These are phyloP conservation scores for Avahi laniger DNA, from an alignment of 2,797 vertebrate genomes.

Conservation along the genomic window DNA sequence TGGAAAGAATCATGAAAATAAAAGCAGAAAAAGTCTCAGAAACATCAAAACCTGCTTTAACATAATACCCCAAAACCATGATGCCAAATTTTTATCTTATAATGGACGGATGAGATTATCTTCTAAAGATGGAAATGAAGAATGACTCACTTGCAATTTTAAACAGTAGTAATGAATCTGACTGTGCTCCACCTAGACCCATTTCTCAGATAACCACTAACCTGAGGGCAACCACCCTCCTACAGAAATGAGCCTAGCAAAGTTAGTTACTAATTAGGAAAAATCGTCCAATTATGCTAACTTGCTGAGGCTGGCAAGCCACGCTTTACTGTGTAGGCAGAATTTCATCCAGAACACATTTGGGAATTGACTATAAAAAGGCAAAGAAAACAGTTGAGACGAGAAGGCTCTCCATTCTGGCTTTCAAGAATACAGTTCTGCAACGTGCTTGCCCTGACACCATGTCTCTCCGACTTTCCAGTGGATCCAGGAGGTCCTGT, in stretches of 20 bases:
- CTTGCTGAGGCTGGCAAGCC: constrained; percentile 79
- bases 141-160: constrained; percentile 76
- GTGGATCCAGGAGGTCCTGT: constrained; percentile 68
- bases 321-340: constrained; percentile 74
- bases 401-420: neutral
- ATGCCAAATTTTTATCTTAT: neutral
- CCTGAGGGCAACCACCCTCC: constrained; percentile 74
- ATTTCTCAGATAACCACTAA: constrained; percentile 79
- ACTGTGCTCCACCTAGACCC: constrained; percentile 76
- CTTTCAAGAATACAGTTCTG: neutral
- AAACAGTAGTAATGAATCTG: constrained; percentile 66
- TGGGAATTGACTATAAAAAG: constrained; percentile 77
- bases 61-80: neutral
- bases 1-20: neutral
- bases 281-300: constrained; percentile 72
- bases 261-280: constrained; percentile 76
- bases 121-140: constrained; percentile 47
- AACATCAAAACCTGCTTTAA: constrained; percentile 10
- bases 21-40: neutral
- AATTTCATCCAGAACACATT: constrained; percentile 68
- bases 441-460: neutral
- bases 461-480: constrained; percentile 80
- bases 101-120: constrained; percentile 35
- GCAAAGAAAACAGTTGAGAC: neutral
- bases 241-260: constrained; percentile 63